Percentiles rank a stretch among this genome's conserved stretches.
These are phyloP conservation scores for Zaprionus capensis DNA, from an alignment of 1,140 invertebrate species.

Conservation along the genomic window DNA sequence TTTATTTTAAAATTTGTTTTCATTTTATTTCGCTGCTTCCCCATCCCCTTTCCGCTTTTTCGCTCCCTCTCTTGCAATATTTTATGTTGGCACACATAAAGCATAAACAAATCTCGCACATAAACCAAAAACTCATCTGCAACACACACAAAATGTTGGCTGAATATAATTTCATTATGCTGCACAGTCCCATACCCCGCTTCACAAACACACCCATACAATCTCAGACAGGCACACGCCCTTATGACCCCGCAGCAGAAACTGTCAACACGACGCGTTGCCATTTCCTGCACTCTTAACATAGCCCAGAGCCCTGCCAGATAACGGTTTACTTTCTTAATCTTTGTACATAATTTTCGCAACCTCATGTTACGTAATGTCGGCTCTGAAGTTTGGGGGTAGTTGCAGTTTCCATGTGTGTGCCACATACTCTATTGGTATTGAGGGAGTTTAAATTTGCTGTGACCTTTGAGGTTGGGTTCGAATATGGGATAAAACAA, in stretches of 20 bases:
- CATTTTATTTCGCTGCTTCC: slow-evolving; percentile 51
- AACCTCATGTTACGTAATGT: slow-evolving; percentile 64
- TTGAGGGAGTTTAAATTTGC: background rate
- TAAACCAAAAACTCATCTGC: slow-evolving; percentile 61
- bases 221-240: background rate
- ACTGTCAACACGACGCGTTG: slow-evolving; percentile 64
- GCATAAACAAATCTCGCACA: slow-evolving; percentile 54
- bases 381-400: slow-evolving; percentile 20
- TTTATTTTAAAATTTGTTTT: slow-evolving; percentile 50
- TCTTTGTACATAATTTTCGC: slow-evolving; percentile 77
- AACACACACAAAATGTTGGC: slow-evolving; percentile 42
- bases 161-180: slow-evolving; percentile 73
- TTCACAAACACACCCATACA: background rate
- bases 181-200: background rate
- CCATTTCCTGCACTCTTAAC: slow-evolving; percentile 31
- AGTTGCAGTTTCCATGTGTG: slow-evolving; percentile 13
- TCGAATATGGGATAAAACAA: background rate
- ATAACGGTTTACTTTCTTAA: slow-evolving; percentile 80
- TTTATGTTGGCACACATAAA: slow-evolving; percentile 57
- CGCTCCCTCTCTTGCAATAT: slow-evolving; percentile 15
- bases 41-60: background rate
- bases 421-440: slow-evolving; percentile 1
- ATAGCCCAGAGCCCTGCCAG: slow-evolving; percentile 51
- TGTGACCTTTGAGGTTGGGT: background rate
- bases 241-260: slow-evolving; percentile 50